phyloP scores from a whole-genome alignment of 1,140 invertebrate species.

The Dysdera silvatica region DNA sequence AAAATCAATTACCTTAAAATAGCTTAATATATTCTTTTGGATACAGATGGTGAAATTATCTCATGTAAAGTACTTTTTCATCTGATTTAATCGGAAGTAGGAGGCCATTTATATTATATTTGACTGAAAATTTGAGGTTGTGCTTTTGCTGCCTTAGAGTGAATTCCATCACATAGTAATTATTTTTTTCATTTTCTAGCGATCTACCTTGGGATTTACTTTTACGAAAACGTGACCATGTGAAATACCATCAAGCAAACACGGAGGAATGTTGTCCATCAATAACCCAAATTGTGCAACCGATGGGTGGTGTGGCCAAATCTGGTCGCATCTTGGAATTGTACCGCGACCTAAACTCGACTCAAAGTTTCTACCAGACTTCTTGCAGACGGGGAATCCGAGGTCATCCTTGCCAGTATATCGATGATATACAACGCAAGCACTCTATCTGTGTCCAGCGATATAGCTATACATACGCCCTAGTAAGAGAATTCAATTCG shows the following conservation, averaged over 20 bases:
- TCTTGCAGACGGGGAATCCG: slow-evolving; percentile 63
- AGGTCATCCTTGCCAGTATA: slow-evolving; percentile 64
- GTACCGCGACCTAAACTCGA: slow-evolving; percentile 56
- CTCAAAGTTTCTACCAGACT: slow-evolving; percentile 64
- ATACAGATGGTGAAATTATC: no score
- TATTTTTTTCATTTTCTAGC: neutral
- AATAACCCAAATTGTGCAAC: slow-evolving; percentile 64
- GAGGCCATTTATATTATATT: no score
- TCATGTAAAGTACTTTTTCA: no score
- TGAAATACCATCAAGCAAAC: neutral
- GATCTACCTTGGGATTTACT: slow-evolving; percentile 1
- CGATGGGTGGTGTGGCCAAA: slow-evolving; percentile 63
- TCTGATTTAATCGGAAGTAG: no score
- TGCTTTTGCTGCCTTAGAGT: no score
- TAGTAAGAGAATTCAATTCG: slow-evolving; percentile 52
- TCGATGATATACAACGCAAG: slow-evolving; percentile 56
- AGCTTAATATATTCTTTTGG: no score
- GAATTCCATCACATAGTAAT: no score
- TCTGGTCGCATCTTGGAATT: slow-evolving; percentile 62
- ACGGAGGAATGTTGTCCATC: slow-evolving; percentile 65
- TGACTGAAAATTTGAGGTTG: no score
- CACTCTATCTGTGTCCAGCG: slow-evolving; percentile 67
- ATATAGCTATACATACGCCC: slow-evolving; percentile 74
- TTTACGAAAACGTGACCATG: neutral
- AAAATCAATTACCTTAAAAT: no score